Base-by-base conservation (phyloP, 1,140 invertebrate species). In the Saccostrea glomerata region DNA sequence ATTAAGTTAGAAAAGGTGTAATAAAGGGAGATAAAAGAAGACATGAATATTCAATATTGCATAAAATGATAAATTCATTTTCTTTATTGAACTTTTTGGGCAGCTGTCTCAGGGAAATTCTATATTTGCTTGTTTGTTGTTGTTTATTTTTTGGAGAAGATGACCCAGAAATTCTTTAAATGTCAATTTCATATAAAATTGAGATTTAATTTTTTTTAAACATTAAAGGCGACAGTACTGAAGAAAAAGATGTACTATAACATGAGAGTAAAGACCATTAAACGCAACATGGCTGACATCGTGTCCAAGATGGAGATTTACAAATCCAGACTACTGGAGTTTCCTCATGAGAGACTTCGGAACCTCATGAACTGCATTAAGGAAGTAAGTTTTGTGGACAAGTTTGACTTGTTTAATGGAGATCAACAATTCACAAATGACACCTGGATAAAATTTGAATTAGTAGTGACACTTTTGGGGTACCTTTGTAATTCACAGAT, bases 241-340 rank as follows among this genome's bases (percentile, higher is more conserved):
- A 95, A 95, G 90, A 95, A 95, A 89, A 95, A 95, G 89, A 94
- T 95, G 93, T 95, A 92, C 86, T 95, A 95, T 87, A 94, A 94
- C 87, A 95, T 95, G 95, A 92, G 93, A 73, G 89, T 93, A 12
- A 95, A 94, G 77, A 94, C 93, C 12, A 89, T 94, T n/a, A 86
- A 90, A 17, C 88, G 94, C 83, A 94, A 95, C 82, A 88, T 93
- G 88, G 89, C 92, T 12, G 91, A 93, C 86, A 88, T 94, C 30
- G 56, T 93, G n/a, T 85, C 85, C 36, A 92, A 92, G 82, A 90
- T 94, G 91, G 91, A 92, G 23, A 82, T 86, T n/a, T 90, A 91
- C 77, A 92, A 90, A 86, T 70, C 89, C 23, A 86, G 88, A 55
- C 83, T 93, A n/a, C 66, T 93, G 17, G 89, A 92, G 40, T 86